Conservation (phyloP, 2,888 invertebrate genomes). For the Heliothis peltigera region DNA sequence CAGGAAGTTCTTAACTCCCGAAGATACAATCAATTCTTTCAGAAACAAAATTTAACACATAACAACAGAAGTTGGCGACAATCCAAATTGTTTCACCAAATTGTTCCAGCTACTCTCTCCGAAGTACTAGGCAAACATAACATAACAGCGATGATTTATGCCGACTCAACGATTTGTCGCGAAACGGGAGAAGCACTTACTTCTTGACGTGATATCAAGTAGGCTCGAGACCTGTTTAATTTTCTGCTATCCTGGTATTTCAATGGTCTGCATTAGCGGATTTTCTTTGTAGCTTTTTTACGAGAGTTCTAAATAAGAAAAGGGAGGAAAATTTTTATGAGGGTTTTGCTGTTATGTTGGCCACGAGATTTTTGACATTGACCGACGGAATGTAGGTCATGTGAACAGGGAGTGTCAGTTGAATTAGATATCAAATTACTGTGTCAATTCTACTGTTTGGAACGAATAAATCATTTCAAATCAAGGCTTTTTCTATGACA, state of each 20-base stretch:
- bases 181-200: conserved; percentile 46
- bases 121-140: conserved; percentile 40
- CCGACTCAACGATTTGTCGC: conserved; percentile 52
- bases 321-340: not conserved
- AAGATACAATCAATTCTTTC: conserved; percentile 55
- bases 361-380: not conserved
- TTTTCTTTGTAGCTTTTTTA: conserved; percentile 43
- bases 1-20: conserved; percentile 42
- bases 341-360: not conserved
- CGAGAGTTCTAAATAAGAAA: conserved; percentile 15
- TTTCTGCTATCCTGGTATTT: conserved; percentile 51
- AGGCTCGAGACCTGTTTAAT: conserved; percentile 49
- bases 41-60: conserved; percentile 56
- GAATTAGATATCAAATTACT: too few species aligned
- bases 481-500: too few species aligned
- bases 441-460: too few species aligned
- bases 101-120: conserved; percentile 35
- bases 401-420: not conserved
- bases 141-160: conserved; percentile 50
- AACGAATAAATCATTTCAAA: too few species aligned
- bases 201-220: conserved; percentile 50
- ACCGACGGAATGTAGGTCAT: not conserved
- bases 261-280: conserved; percentile 33
- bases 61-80: conserved; percentile 57
- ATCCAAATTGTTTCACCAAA: conserved; percentile 59